Base-by-base conservation (phyloP, 1,140 invertebrate species). In the Bombus consobrinus region DNA sequence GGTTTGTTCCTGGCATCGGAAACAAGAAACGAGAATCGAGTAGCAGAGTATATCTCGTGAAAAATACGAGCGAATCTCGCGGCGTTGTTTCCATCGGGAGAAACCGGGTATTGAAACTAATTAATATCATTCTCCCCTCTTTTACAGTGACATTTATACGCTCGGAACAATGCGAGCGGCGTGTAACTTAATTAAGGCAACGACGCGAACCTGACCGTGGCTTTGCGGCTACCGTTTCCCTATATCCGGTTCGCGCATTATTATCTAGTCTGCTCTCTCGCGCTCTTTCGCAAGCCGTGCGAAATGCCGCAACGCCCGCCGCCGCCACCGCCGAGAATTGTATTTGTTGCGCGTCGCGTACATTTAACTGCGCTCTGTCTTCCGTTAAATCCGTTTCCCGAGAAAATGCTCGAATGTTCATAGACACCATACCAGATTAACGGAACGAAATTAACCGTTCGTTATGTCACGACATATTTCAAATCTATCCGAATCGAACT, bases 181-280 rank as follows among this genome's bases (percentile, higher is more conserved):
- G 93, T 94, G 94, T 95, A 95, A 95, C 94, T 95, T 95, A 95
- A 95, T 95, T 95, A 95, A 95, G 93, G 92, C 94, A 95, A 95
- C 95, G 94, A 95, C 93, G 93, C 94, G 92, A 88, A 94, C 89
- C 93, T 92, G 87, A 94, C 94, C 95, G 91, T 94, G 92, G 92
- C 89, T 94, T 93, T 94, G 95, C 87, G 94, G 95, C 86, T 87
- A 89, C 88, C 89, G 92, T 92, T 93, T 90, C 86, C 89, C 94
- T 93, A 93, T 93, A 94, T 93, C 89, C 89, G 89, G 89, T 91
- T 66, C 85, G 88, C 91, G 91, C 93, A 94, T 94, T 95, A 95
- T 95, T 94, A 95, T 94, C 94, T 94, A 94, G 94, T 92, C 93
- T 91, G 87, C 90, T 93, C 87, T 87, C 81, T 86, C 88, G 79